Percentiles rank a stretch among this genome's conserved stretches.
phyloP scores from a whole-genome alignment of 2,888 invertebrate genomes.

The Drosophila maculinotata region DNA sequence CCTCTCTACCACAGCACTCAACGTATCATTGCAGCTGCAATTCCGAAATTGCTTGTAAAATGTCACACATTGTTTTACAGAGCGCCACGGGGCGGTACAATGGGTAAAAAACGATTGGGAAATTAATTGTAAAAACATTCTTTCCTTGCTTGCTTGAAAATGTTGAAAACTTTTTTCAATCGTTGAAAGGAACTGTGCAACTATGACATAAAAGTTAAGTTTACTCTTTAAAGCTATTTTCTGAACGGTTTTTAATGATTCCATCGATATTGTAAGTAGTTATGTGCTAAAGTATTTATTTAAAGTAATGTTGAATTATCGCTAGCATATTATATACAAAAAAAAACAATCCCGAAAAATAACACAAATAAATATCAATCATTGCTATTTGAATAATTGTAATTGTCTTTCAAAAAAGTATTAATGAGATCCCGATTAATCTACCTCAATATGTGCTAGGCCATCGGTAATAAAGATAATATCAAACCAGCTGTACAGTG shows the following conservation, averaged over 20 bases:
- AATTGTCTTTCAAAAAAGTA: background rate
- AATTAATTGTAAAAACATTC: slow-evolving; percentile 12
- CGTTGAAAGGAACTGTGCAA: background rate
- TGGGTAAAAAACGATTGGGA: slow-evolving; percentile 16
- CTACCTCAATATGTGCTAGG: background rate
- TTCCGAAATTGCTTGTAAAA: slow-evolving; percentile 40
- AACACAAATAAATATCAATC: background rate
- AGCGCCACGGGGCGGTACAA: slow-evolving; percentile 1
- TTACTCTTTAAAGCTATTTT: too few species aligned
- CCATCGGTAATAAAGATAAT: background rate
- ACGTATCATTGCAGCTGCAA: slow-evolving; percentile 1
- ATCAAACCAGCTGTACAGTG: background rate
- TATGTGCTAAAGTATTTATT: too few species aligned
- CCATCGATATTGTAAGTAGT: too few species aligned
- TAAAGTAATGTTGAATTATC: too few species aligned
- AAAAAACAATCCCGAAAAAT: background rate
- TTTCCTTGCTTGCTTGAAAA: slow-evolving; percentile 7
- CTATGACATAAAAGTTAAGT: background rate
- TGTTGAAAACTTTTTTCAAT: background rate
- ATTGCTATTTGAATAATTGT: background rate
- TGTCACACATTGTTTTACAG: slow-evolving; percentile 32
- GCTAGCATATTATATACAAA: background rate
- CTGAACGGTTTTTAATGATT: too few species aligned
- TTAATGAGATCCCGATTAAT: background rate
- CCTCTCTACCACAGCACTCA: background rate